A percentile compares a stretch with the other conserved stretches of the same genome.
These are phyloP conservation scores for Ctenicera cuprea DNA, from an alignment of 2,888 invertebrate genomes.

Conservation along the genomic window DNA sequence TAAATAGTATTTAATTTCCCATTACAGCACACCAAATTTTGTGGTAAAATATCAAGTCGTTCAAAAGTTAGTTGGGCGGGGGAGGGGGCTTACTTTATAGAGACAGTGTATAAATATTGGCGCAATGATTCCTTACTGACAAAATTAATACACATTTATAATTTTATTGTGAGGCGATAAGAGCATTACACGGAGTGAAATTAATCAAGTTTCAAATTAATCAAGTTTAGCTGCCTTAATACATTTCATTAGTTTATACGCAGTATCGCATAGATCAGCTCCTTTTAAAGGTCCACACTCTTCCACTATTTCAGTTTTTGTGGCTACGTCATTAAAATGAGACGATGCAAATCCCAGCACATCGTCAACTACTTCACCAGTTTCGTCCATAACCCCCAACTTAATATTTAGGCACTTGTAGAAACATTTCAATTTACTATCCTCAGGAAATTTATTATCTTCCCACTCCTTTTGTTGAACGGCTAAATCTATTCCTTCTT, in stretches of 20 bases:
- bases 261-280: slow-evolving; percentile 11
- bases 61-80: too few species aligned
- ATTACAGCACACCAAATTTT: too few species aligned
- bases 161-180: too few species aligned
- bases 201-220: neutral
- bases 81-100: too few species aligned
- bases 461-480: neutral
- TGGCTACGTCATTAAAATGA: neutral
- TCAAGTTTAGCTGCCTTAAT: neutral
- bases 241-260: slow-evolving; percentile 5
- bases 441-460: neutral
- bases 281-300: slow-evolving; percentile 9
- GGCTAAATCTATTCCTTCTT: neutral
- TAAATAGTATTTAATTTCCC: too few species aligned
- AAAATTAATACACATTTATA: too few species aligned
- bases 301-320: neutral
- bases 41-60: too few species aligned
- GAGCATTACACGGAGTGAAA: too few species aligned
- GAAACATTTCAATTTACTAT: neutral
- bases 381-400: neutral
- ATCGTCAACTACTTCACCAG: neutral
- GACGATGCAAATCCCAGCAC: neutral
- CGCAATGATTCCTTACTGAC: too few species aligned
- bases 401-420: neutral
- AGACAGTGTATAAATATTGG: too few species aligned